Evolutionary conservation across 2,888 invertebrate species (phyloP).

Genomic region (Drepana falcataria): DNA sequence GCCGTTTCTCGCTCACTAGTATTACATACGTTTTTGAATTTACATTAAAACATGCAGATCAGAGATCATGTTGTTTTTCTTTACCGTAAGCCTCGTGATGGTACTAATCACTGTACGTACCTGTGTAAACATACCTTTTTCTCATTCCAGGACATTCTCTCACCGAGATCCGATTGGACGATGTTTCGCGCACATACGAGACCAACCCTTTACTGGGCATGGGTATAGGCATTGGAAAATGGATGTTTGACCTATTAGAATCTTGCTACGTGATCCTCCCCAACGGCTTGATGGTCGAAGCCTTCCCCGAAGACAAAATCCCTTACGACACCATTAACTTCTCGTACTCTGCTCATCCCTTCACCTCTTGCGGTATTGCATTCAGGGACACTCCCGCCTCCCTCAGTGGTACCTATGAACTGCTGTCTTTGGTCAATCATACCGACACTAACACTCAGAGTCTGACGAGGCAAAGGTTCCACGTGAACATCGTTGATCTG

Average conservation of each 20-base stretch:
- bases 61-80: too few species aligned
- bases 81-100: too few species aligned
- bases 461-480: conserved; percentile 33
- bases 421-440: conserved; percentile 32
- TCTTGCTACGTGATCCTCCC: conserved; percentile 40
- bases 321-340: conserved; percentile 15
- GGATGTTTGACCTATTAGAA: conserved; percentile 27
- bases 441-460: conserved; percentile 17
- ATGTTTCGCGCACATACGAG: neutral
- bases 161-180: neutral
- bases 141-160: neutral
- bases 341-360: conserved; percentile 22
- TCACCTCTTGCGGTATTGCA: conserved; percentile 29
- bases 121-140: too few species aligned
- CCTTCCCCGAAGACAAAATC: conserved; percentile 29
- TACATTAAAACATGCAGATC: too few species aligned
- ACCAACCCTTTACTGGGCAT: neutral
- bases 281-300: conserved; percentile 32
- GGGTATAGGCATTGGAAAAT: conserved; percentile 29
- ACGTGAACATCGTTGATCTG: conserved; percentile 27
- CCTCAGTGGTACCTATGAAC: conserved; percentile 40
- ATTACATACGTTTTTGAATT: too few species aligned
- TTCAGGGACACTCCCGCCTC: conserved; percentile 27
- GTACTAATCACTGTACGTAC: too few species aligned
- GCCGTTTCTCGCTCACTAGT: too few species aligned